phyloP scores from a whole-genome alignment of 2,888 invertebrate genomes.

The Tetragonula carbonaria region DNA sequence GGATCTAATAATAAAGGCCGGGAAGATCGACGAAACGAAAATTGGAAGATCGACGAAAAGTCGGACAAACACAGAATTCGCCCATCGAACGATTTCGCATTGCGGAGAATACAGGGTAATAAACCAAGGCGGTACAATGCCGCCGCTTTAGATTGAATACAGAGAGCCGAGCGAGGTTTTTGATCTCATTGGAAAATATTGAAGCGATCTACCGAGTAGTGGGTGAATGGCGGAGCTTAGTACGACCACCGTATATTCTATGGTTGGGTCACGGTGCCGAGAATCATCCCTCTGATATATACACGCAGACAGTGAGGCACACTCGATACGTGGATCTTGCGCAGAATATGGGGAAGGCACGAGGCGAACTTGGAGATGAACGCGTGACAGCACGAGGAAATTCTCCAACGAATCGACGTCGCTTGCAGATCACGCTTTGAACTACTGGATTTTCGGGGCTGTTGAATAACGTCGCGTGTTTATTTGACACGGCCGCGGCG shows the following conservation, averaged over 20 bases:
- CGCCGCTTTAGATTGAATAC: conserved; percentile 42
- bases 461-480: not conserved
- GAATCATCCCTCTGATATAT: conserved; percentile 55
- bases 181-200: conserved; percentile 75
- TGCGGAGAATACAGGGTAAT: conserved; percentile 39
- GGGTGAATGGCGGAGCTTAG: conserved; percentile 74
- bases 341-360: conserved; percentile 50
- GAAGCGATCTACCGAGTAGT: conserved; percentile 69
- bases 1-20: not conserved
- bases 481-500: not conserved
- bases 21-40: not conserved
- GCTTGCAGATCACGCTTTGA: conserved; percentile 27
- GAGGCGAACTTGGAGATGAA: conserved; percentile 47
- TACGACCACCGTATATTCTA: conserved; percentile 60
- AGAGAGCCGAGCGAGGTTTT: conserved; percentile 56
- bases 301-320: conserved; percentile 6
- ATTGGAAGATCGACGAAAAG: not conserved
- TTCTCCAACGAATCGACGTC: conserved; percentile 41
- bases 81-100: conserved; percentile 22
- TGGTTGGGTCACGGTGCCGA: conserved; percentile 41
- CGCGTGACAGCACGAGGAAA: conserved; percentile 61
- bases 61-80: conserved; percentile 3
- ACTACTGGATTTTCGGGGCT: not conserved
- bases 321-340: conserved; percentile 48
- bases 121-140: conserved; percentile 56